Evolutionary conservation across 2,113 vertebrate genomes (phyloP).

Genomic region (Corynorhinus townsendii): DNA sequence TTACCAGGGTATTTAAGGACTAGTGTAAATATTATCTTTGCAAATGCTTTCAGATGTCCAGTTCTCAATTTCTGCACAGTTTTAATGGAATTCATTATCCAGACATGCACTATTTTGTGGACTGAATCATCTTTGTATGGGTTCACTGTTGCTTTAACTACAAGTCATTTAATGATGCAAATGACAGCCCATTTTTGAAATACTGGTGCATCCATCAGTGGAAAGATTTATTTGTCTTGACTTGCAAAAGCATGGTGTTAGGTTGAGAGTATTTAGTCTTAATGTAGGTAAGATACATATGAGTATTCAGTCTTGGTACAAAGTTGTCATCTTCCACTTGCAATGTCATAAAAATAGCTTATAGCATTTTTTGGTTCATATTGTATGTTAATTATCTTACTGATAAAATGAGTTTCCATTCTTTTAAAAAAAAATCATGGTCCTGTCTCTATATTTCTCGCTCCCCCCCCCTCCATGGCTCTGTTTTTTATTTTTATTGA

Average conservation of each 20-base stretch:
- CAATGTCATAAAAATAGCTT: background rate
- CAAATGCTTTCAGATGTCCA: background rate
- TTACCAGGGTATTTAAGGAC: background rate
- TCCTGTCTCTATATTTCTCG: background rate
- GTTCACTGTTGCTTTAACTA: constrained; percentile 18
- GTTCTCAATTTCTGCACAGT: constrained; percentile 3
- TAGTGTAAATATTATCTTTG: background rate
- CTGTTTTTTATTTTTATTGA: background rate
- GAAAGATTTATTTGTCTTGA: background rate
- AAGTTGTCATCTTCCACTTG: background rate
- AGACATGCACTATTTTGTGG: background rate
- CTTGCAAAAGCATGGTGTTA: background rate
- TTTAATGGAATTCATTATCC: constrained; percentile 26
- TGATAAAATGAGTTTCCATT: background rate
- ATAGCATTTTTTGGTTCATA: background rate
- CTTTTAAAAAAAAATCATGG: background rate
- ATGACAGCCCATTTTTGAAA: constrained; percentile 21
- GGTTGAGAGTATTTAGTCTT: background rate
- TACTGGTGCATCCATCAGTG: background rate
- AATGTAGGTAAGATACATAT: background rate
- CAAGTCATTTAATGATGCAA: constrained; percentile 20
- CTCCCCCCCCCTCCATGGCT: background rate
- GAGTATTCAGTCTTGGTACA: background rate
- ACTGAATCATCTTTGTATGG: constrained; percentile 33
- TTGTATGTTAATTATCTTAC: background rate